Percentiles rank a stretch among this genome's conserved stretches.
phyloP scores from a whole-genome alignment of 2,888 invertebrate genomes.

The Prostheceraeus crozeri region DNA sequence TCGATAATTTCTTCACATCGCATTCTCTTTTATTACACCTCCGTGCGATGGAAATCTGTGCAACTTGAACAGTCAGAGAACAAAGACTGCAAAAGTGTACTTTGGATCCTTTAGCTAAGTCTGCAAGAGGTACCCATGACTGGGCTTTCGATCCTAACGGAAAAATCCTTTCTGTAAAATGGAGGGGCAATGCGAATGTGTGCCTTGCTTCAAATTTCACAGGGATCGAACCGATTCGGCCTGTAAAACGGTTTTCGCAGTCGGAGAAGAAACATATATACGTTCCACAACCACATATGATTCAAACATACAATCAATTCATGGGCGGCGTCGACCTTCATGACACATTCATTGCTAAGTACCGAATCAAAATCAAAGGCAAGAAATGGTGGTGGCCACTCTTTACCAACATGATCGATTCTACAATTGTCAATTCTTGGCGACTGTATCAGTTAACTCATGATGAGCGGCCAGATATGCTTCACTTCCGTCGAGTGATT shows the following conservation, averaged over 20 bases:
- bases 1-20: conserved; percentile 40
- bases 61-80: conserved; percentile 34
- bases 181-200: conserved; percentile 35
- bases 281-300: not conserved
- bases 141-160: conserved; percentile 7
- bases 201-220: conserved; percentile 25
- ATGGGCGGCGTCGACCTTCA: conserved; percentile 7
- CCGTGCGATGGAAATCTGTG: conserved; percentile 1
- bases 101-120: conserved; percentile 4
- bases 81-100: conserved; percentile 31
- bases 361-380: not conserved
- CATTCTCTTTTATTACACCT: conserved; percentile 31
- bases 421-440: not conserved
- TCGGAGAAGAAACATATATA: too few species aligned
- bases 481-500: not conserved
- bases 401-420: not conserved
- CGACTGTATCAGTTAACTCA: not conserved
- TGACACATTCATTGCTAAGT: not conserved
- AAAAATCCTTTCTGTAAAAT: conserved; percentile 23
- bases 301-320: not conserved
- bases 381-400: conserved; percentile 22
- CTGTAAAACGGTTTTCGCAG: conserved; percentile 21
- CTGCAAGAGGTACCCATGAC: conserved; percentile 12
- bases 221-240: conserved; percentile 20
- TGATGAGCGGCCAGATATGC: not conserved